Evolutionary conservation across 1,140 invertebrate species (phyloP), one percentile per base, ranked within the genome.

Genomic region (Panulirus ornatus): DNA sequence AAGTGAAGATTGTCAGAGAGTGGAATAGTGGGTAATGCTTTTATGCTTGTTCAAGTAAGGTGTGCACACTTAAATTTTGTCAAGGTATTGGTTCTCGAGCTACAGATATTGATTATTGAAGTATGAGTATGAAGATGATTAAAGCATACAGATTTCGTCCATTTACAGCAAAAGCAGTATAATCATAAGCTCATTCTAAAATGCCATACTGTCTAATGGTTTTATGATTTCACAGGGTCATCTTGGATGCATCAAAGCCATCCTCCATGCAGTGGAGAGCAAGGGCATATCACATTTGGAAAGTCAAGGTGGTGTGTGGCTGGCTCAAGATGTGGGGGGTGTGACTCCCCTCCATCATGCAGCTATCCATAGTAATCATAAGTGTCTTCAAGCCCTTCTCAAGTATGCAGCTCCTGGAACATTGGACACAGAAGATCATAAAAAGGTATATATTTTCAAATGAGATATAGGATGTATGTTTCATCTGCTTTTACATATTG

Each of bases 331-430:
- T 63, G 40, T 58, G 88, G 22, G 70, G 16, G 88, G 88, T 8
- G 88, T 89, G 36, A 89, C 88, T 19, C 88, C 88, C 1, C 81
- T 89, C 1, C 88, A 89, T 70, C 88, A 89, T 63, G 88, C 88
- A 58, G 88, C 88, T 40, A 34, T 51, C 30, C 88, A 89, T 36
- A 75, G 38, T 30, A 89, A 89, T 36, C 66, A 76, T 44, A 89
- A 89, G 27, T 84, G 81, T 58, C 79, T 89, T 19, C 88, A 89
- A 42, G 88, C 79, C 2, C 44, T 89, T n/a, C 66, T 89, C 22
- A 89, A 89, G 73, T 83, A 89, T 54, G 58, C 78, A 19, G 79
- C 81, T 30, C 76, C 88, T 42, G 88, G 88, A 42, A 89, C 88
- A 38, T 40, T 89, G n/a, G 88, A 89, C 27, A 83, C 88, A 82